phyloP scores from a whole-genome alignment of 1,140 invertebrate genomes.

The Euschistus heros region DNA sequence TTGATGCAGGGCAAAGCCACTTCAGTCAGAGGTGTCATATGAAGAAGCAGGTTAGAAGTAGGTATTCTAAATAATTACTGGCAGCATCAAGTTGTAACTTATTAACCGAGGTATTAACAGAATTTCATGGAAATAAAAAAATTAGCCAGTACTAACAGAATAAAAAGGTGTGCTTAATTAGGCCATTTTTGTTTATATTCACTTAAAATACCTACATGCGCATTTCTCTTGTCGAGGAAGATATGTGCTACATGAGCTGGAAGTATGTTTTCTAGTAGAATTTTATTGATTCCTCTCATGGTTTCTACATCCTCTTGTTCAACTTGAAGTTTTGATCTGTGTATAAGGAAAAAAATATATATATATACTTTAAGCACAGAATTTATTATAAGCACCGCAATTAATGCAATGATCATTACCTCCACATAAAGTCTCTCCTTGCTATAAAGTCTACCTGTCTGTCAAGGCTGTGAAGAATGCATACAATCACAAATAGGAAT shows the following conservation, averaged over 20 bases:
- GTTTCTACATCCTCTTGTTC: constrained; percentile 85
- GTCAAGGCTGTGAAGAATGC: constrained; percentile 64
- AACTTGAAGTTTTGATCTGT: constrained; percentile 72
- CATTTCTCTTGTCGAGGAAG: constrained; percentile 51
- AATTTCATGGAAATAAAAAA: too few species aligned
- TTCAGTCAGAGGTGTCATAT: too few species aligned
- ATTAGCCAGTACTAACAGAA: too few species aligned
- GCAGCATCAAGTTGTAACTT: too few species aligned
- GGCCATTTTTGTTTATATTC: too few species aligned
- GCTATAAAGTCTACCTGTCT: constrained; percentile 77
- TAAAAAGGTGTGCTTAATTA: too few species aligned
- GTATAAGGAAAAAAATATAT: not conserved
- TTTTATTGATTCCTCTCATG: constrained; percentile 88
- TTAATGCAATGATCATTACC: not conserved
- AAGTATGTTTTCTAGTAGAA: constrained; percentile 90
- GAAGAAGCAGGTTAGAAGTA: too few species aligned
- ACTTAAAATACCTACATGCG: constrained; percentile 43
- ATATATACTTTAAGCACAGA: too few species aligned
- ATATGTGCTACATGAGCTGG: constrained; percentile 92
- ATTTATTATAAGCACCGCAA: too few species aligned
- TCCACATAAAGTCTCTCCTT: constrained; percentile 80
- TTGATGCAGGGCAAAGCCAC: too few species aligned
- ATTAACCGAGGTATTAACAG: too few species aligned
- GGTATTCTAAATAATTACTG: too few species aligned
- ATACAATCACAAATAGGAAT: constrained; percentile 46